phyloP scores from a whole-genome alignment of 2,888 invertebrate species.

The Hypena proboscidalis region DNA sequence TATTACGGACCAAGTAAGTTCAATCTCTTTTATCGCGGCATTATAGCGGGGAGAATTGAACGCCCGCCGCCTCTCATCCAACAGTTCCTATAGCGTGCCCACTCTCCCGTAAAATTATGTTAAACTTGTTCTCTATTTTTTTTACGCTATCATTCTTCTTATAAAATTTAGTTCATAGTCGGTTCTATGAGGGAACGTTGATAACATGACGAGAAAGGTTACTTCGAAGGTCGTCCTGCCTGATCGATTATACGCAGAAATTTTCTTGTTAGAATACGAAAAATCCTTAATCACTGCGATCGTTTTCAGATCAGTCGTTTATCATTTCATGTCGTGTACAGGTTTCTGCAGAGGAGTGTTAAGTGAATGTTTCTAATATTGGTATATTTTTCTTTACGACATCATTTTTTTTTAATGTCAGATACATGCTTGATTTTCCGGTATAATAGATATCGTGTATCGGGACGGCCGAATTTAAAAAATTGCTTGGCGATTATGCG shows the following conservation, averaged over 20 bases:
- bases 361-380: conserved; percentile 31
- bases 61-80: conserved; percentile 61
- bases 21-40: conserved; percentile 81
- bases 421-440: conserved; percentile 41
- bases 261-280: conserved; percentile 26
- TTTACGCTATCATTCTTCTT: conserved; percentile 61
- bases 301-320: conserved; percentile 31
- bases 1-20: conserved; percentile 77
- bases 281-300: conserved; percentile 23
- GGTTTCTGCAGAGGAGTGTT: conserved; percentile 19
- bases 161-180: conserved; percentile 53
- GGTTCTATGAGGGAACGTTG: conserved; percentile 44
- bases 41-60: conserved; percentile 75
- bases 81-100: conserved; percentile 64
- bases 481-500: conserved; percentile 66
- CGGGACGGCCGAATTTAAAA: conserved; percentile 52
- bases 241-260: conserved; percentile 35
- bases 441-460: conserved; percentile 35
- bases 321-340: conserved; percentile 30
- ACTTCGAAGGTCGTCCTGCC: conserved; percentile 11
- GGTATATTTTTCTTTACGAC: conserved; percentile 32
- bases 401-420: conserved; percentile 47
- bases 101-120: conserved; percentile 80
- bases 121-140: conserved; percentile 69
- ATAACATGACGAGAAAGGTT: conserved; percentile 32